phyloP scores from a whole-genome alignment of 2,113 vertebrate genomes.

The Muscicapa adusta region DNA sequence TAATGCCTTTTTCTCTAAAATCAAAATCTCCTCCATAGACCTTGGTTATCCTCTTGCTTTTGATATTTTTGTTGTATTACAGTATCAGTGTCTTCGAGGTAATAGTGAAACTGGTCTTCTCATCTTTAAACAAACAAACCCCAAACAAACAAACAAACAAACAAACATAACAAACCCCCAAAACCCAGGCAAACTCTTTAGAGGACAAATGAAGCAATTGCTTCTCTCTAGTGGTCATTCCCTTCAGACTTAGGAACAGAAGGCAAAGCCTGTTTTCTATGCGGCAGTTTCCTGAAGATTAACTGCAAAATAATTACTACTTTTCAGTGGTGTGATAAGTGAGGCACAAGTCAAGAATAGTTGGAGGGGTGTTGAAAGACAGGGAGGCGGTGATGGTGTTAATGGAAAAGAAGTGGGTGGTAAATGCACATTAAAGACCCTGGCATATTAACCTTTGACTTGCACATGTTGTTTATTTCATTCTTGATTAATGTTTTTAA shows the following conservation, averaged over 20 bases:
- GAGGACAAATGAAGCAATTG: background rate
- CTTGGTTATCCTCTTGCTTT: background rate
- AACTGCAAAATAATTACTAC: slow-evolving; percentile 43
- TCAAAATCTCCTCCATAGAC: background rate
- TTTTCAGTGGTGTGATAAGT: background rate
- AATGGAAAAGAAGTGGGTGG: slow-evolving; percentile 62
- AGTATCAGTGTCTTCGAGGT: background rate
- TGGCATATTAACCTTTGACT: slow-evolving; percentile 59
- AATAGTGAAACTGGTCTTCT: background rate
- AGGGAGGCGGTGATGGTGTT: background rate
- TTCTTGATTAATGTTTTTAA: slow-evolving; percentile 49
- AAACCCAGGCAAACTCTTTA: background rate
- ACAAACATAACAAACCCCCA: background rate
- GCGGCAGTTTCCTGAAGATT: slow-evolving; percentile 23
- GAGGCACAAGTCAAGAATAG: background rate
- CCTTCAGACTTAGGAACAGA: slow-evolving; percentile 11
- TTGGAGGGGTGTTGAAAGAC: slow-evolving; percentile 17
- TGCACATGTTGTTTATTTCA: slow-evolving; percentile 48
- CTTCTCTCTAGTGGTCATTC: background rate
- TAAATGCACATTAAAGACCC: slow-evolving; percentile 38
- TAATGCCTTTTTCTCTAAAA: background rate
- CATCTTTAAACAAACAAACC: background rate
- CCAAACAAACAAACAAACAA: background rate
- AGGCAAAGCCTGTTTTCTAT: background rate
- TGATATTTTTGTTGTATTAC: background rate